These are phyloP conservation scores for Psammodynastes pulverulentus DNA, from an alignment of 2,113 vertebrate genomes.

Conservation along the genomic window DNA sequence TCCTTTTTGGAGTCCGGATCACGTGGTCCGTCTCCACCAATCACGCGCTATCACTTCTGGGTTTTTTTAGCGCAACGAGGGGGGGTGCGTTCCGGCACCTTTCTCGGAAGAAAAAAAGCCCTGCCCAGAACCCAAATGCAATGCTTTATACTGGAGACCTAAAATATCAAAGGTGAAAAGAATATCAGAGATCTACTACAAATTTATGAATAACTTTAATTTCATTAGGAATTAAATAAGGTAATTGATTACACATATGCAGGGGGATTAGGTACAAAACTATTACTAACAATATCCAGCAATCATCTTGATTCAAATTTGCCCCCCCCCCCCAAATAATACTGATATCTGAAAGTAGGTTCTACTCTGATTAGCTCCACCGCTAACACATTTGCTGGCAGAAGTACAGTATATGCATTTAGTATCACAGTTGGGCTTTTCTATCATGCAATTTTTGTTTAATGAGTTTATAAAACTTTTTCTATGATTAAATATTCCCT, in stretches of 20 bases:
- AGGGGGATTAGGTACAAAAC: not conserved
- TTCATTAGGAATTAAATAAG: not conserved
- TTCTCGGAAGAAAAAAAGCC: too few species aligned
- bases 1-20: too few species aligned
- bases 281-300: not conserved
- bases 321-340: not conserved
- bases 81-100: too few species aligned
- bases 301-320: not conserved
- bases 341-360: not conserved
- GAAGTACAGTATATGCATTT: not conserved
- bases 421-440: not conserved
- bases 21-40: too few species aligned
- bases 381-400: not conserved
- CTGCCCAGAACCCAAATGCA: not conserved
- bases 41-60: too few species aligned
- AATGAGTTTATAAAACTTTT: not conserved
- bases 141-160: not conserved
- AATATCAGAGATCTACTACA: not conserved
- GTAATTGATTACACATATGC: not conserved
- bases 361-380: not conserved
- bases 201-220: not conserved
- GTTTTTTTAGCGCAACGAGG: too few species aligned
- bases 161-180: not conserved
- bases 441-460: not conserved
- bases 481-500: not conserved